Conservation (phyloP, 1,140 invertebrate genomes). For the Bombyx mori region DNA sequence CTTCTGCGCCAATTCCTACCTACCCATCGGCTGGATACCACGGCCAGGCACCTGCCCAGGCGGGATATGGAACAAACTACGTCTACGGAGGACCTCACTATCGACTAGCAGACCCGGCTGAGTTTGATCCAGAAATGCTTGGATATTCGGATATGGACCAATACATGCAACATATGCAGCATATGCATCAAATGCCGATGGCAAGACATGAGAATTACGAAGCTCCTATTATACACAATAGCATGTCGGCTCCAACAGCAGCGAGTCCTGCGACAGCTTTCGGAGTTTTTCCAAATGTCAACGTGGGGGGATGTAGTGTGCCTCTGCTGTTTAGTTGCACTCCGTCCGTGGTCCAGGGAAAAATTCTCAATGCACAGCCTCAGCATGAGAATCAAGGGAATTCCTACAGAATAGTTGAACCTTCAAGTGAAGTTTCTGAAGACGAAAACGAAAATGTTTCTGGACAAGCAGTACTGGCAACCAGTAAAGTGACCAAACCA, state of each 20-base stretch:
- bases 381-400: slow-evolving; percentile 2
- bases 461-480: slow-evolving; percentile 14
- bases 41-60: slow-evolving; percentile 11
- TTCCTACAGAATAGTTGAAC: slow-evolving; percentile 25
- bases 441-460: slow-evolving; percentile 1
- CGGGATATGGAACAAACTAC: slow-evolving; percentile 15
- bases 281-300: slow-evolving; percentile 44
- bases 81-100: slow-evolving; percentile 30
- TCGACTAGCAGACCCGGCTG: slow-evolving; percentile 24
- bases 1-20: slow-evolving; percentile 12
- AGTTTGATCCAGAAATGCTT: slow-evolving; percentile 29
- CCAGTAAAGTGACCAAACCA: background rate
- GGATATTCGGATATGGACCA: slow-evolving; percentile 35
- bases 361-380: slow-evolving; percentile 24
- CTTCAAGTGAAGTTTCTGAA: slow-evolving; percentile 11
- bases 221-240: slow-evolving; percentile 1
- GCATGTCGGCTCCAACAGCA: slow-evolving; percentile 2
- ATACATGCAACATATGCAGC: slow-evolving; percentile 5
- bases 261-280: slow-evolving; percentile 19
- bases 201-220: slow-evolving; percentile 25
- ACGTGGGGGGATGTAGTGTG: slow-evolving; percentile 33
- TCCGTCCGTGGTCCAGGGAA: slow-evolving; percentile 37
- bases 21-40: slow-evolving; percentile 15
- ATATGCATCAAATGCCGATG: slow-evolving; percentile 23
- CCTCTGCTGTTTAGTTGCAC: slow-evolving; percentile 54